These are phyloP conservation scores for Styela clava DNA, from an alignment of 23 tunicate genomes.

Conservation along the genomic window DNA sequence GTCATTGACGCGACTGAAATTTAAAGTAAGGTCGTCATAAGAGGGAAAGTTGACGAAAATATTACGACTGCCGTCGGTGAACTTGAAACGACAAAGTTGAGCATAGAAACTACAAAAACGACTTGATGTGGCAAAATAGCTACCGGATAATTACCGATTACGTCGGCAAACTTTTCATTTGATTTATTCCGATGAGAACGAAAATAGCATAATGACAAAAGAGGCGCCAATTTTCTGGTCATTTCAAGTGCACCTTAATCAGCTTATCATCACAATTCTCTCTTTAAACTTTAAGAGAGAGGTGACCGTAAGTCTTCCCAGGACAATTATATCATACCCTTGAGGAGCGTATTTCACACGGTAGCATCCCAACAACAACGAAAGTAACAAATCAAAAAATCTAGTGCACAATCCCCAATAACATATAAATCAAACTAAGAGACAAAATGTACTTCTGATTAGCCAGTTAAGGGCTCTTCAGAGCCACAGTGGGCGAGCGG, in stretches of 20 bases:
- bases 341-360: not conserved
- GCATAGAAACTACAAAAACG: not conserved
- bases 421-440: too few species aligned
- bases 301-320: too few species aligned
- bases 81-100: not conserved
- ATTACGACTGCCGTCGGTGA: not conserved
- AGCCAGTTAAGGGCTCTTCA: too few species aligned
- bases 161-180: not conserved
- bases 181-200: not conserved
- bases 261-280: not conserved
- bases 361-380: too few species aligned
- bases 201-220: not conserved
- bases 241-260: not conserved
- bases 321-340: not conserved
- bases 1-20: not conserved
- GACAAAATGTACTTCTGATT: too few species aligned
- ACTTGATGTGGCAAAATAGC: not conserved
- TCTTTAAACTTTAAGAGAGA: not conserved
- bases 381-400: too few species aligned
- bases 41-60: not conserved
- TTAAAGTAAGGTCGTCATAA: not conserved
- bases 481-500: too few species aligned
- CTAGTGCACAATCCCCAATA: too few species aligned
- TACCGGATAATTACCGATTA: not conserved
- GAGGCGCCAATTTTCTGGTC: not conserved